phyloP scores from a whole-genome alignment of 2,113 vertebrate species.

The Rhinolophus sinicus region DNA sequence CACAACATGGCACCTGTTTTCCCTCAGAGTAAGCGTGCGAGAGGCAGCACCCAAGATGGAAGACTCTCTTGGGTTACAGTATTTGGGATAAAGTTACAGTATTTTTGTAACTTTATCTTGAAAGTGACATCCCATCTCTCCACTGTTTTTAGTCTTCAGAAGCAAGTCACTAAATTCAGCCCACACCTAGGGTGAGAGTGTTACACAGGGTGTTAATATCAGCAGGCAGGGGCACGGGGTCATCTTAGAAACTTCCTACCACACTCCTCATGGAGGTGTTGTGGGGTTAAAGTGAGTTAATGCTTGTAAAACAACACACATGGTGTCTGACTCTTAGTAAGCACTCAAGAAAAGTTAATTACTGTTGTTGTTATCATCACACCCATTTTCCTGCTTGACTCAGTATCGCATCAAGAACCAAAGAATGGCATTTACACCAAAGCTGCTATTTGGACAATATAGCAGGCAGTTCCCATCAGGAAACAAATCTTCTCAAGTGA shows the following conservation, averaged over 20 bases:
- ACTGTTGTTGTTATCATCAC: not conserved
- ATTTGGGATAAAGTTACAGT: not conserved
- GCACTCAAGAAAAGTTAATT: not conserved
- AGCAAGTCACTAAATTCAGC: not conserved
- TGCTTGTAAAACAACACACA: not conserved
- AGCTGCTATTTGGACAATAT: not conserved
- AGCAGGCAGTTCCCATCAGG: not conserved
- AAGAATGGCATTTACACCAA: not conserved
- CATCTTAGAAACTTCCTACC: not conserved
- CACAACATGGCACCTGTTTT: not conserved
- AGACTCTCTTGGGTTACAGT: not conserved
- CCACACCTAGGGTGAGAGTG: not conserved
- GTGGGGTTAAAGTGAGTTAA: not conserved
- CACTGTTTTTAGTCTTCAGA: not conserved
- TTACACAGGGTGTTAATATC: not conserved
- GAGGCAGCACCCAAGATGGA: not conserved
- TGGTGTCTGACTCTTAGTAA: not conserved
- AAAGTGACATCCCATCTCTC: not conserved
- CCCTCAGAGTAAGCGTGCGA: not conserved
- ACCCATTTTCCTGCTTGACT: not conserved
- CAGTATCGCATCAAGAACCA: constrained; percentile 18
- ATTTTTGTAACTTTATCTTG: not conserved
- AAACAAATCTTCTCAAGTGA: not conserved
- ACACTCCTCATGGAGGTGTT: not conserved
- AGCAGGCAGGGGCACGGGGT: not conserved